Evolutionary conservation across 1,140 invertebrate species (phyloP).

Genomic region (Hydropsyche tenuis): DNA sequence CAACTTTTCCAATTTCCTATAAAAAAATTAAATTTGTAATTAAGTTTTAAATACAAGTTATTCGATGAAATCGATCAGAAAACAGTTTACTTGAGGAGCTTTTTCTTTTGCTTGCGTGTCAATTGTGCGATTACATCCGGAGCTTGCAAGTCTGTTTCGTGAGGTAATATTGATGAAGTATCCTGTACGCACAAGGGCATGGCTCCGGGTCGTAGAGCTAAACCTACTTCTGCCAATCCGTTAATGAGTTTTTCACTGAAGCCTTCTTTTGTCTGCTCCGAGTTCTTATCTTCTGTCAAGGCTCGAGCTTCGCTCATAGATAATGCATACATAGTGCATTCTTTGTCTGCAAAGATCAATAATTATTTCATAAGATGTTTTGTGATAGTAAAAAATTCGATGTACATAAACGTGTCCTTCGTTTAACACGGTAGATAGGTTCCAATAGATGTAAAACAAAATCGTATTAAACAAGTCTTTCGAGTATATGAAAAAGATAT

Average conservation of each 20-base stretch:
- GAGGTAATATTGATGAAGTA: conserved; percentile 53
- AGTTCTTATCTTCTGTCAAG: conserved; percentile 61
- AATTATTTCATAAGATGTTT: background rate
- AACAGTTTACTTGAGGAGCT: conserved; percentile 76
- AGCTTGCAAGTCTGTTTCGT: conserved; percentile 70
- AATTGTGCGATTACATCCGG: conserved; percentile 82
- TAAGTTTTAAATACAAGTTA: background rate
- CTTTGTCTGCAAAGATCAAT: conserved; percentile 72
- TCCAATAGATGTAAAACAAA: too few species aligned
- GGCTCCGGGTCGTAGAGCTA: conserved; percentile 83
- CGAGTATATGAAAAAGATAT: too few species aligned
- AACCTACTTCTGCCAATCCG: conserved; percentile 91
- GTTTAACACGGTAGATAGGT: too few species aligned
- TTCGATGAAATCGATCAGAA: background rate
- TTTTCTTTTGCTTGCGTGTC: conserved; percentile 88
- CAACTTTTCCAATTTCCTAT: conserved; percentile 78
- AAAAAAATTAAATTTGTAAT: conserved; percentile 53
- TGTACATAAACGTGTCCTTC: background rate
- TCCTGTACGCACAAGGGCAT: conserved; percentile 60
- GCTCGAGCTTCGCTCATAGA: conserved; percentile 73
- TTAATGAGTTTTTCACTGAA: conserved; percentile 77
- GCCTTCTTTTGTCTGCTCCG: conserved; percentile 63
- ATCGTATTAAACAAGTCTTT: too few species aligned
- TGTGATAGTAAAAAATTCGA: too few species aligned
- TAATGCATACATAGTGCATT: conserved; percentile 92